A percentile compares a stretch with the other conserved stretches of the same genome.
Conservation (phyloP, 2,113 vertebrate genomes). For the Gila orcuttii region DNA sequence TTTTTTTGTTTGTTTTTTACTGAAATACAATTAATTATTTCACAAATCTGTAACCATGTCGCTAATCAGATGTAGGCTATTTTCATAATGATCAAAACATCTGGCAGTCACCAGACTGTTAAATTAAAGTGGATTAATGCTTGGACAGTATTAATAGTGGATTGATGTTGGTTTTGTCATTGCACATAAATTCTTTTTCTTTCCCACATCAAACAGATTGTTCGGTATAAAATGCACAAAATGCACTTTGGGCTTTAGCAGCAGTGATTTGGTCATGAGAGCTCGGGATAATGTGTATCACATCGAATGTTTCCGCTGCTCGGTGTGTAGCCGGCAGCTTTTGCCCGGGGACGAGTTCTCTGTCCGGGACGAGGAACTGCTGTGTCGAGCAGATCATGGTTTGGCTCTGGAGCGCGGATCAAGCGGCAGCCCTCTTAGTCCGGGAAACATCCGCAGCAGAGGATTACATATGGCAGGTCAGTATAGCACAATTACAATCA, state of each 20-base stretch:
- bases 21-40: neutral
- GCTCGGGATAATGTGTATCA: constrained; percentile 91
- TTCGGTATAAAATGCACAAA: constrained; percentile 94
- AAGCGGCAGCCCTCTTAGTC: constrained; percentile 80
- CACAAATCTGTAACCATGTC: neutral
- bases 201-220: constrained; percentile 76
- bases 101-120: neutral
- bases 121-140: neutral
- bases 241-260: constrained; percentile 89
- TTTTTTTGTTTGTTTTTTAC: neutral
- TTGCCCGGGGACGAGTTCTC: constrained; percentile 95
- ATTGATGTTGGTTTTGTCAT: neutral
- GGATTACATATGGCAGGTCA: constrained; percentile 82
- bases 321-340: constrained; percentile 90
- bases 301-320: constrained; percentile 95
- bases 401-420: constrained; percentile 76
- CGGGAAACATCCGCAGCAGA: constrained; percentile 74
- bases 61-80: neutral
- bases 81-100: neutral
- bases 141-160: neutral
- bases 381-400: constrained; percentile 89
- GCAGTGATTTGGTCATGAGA: constrained; percentile 94
- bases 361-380: constrained; percentile 87
- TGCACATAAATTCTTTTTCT: neutral
- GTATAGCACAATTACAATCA: constrained; percentile 3